phyloP scores from a whole-genome alignment of 1,140 invertebrate genomes.

The Camponotus pennsylvanicus region DNA sequence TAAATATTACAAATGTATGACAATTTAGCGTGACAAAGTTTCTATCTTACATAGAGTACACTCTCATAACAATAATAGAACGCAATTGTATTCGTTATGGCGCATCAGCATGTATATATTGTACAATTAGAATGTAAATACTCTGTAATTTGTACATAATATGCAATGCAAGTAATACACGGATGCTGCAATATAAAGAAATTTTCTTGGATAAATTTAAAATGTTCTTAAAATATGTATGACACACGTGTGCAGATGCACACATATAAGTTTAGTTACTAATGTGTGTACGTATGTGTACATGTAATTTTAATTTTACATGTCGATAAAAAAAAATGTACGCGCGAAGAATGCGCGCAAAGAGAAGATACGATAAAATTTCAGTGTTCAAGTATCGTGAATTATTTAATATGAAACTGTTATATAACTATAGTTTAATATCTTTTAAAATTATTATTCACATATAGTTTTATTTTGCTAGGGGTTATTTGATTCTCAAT shows the following conservation, averaged over 20 bases:
- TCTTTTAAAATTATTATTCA: neutral
- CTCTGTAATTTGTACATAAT: conserved; percentile 6
- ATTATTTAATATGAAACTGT: neutral
- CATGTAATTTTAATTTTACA: neutral
- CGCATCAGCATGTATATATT: neutral
- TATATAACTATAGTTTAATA: conserved; percentile 8
- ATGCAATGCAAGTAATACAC: neutral
- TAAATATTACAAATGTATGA: conserved; percentile 26
- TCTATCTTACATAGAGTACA: conserved; percentile 3
- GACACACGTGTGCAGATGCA: too few species aligned
- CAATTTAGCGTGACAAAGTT: conserved; percentile 7
- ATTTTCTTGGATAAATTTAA: neutral
- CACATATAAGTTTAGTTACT: too few species aligned
- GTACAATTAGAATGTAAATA: conserved; percentile 6
- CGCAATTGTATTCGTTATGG: neutral
- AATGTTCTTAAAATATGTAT: neutral
- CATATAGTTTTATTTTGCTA: conserved; percentile 31
- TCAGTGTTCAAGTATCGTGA: neutral
- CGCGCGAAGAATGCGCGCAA: neutral
- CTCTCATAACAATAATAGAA: neutral
- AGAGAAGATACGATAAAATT: neutral
- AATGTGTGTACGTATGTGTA: too few species aligned
- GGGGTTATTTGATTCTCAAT: conserved; percentile 9
- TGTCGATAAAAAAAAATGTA: neutral
- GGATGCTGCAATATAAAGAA: neutral